phyloP scores from a whole-genome alignment of 2,888 invertebrate genomes.

The Morpho deidamia region DNA sequence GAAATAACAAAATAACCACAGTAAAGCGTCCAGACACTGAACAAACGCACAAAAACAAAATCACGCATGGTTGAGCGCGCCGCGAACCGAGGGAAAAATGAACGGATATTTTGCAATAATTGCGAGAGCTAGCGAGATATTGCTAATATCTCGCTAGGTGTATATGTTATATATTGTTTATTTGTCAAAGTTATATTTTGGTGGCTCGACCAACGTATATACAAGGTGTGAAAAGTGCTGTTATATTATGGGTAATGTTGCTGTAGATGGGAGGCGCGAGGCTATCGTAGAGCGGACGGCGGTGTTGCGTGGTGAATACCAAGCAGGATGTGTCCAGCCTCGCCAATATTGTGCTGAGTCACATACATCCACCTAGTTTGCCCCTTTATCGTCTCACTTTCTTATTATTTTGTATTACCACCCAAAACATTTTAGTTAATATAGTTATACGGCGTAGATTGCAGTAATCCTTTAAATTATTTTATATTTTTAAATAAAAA shows the following conservation, averaged over 20 bases:
- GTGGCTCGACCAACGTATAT: not conserved
- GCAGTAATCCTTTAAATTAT: no score
- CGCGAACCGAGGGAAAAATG: conserved; percentile 59
- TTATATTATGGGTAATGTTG: conserved; percentile 19
- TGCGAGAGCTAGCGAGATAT: conserved; percentile 42
- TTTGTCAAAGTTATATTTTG: not conserved
- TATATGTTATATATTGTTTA: conserved; percentile 22
- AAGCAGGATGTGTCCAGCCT: conserved; percentile 46
- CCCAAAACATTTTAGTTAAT: conserved; percentile 34
- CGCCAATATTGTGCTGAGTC: conserved; percentile 66
- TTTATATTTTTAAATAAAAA: no score
- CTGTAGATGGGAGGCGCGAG: conserved; percentile 38
- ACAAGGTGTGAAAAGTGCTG: conserved; percentile 14
- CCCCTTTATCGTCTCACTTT: conserved; percentile 45
- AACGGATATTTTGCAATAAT: conserved; percentile 68
- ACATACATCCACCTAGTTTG: conserved; percentile 52
- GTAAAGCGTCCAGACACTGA: conserved; percentile 60
- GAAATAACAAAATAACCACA: conserved; percentile 62
- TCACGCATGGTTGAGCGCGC: conserved; percentile 66
- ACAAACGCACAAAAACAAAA: conserved; percentile 70
- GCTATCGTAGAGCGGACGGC: conserved; percentile 41
- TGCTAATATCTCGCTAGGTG: conserved; percentile 15
- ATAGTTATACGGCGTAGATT: not conserved
- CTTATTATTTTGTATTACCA: conserved; percentile 33
- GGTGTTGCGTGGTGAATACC: conserved; percentile 50